A percentile compares a stretch with the other conserved stretches of the same genome.
phyloP scores from a whole-genome alignment of 2,113 vertebrate species.

The Zapornia atra region DNA sequence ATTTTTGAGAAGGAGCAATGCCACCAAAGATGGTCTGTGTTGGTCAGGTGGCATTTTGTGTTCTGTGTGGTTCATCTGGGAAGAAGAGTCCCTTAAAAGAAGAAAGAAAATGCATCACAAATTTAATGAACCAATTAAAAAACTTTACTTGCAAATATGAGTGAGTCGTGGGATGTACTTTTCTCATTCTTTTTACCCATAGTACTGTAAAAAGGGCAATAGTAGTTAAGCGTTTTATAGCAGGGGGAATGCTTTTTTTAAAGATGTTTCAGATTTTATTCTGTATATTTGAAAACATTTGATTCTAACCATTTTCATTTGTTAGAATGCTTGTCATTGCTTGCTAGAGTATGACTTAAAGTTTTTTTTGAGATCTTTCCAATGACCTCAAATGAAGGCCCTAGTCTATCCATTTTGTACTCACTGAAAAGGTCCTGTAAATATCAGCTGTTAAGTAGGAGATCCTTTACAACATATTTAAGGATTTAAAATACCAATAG shows the following conservation, averaged over 20 bases:
- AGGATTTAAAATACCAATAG: background rate
- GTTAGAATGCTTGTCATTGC: no score
- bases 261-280: background rate
- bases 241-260: accelerated
- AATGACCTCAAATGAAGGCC: background rate
- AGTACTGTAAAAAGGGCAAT: background rate
- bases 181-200: background rate
- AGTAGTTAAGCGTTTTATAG: background rate
- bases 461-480: background rate
- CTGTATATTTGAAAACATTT: background rate
- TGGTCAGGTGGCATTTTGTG: background rate
- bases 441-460: background rate
- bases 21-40: background rate
- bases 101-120: background rate
- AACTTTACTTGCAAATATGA: background rate
- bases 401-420: background rate
- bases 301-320: background rate
- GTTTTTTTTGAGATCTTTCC: background rate
- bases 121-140: background rate
- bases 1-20: background rate
- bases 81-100: background rate
- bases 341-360: background rate
- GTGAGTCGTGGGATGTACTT: background rate
- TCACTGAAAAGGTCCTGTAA: background rate
- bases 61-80: background rate